Percentiles rank a stretch among this genome's conserved stretches.
These are phyloP conservation scores for Poeciliopsis turneri DNA, from an alignment of 2,797 vertebrate species.

Conservation along the genomic window DNA sequence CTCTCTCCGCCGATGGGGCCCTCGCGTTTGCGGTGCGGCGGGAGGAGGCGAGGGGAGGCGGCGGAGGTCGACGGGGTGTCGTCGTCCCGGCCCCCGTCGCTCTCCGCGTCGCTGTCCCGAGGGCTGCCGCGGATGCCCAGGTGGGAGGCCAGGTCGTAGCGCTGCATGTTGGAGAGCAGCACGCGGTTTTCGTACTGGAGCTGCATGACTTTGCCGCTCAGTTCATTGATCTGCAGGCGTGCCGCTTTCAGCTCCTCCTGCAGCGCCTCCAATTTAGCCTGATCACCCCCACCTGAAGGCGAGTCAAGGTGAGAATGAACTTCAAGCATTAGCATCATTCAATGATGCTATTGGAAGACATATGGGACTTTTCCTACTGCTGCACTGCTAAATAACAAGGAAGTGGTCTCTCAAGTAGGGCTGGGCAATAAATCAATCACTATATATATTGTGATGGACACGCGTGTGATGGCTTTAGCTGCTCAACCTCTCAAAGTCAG, in stretches of 20 bases:
- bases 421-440: too few relatives aligned
- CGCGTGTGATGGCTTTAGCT: too few relatives aligned
- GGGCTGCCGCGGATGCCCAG: slow-evolving; percentile 93
- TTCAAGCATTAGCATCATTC: slow-evolving; percentile 36
- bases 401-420: neutral
- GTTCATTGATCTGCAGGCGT: slow-evolving; percentile 95
- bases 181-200: slow-evolving; percentile 98
- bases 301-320: slow-evolving; percentile 36
- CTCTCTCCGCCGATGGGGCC: slow-evolving; percentile 98
- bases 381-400: neutral
- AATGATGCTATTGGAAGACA: slow-evolving; percentile 1
- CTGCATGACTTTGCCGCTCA: slow-evolving; percentile 99
- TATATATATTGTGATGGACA: too few relatives aligned
- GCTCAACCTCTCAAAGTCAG: too few relatives aligned
- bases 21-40: slow-evolving; percentile 95
- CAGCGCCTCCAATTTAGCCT: slow-evolving; percentile 88
- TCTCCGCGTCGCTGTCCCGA: slow-evolving; percentile 95
- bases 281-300: slow-evolving; percentile 78
- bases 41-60: slow-evolving; percentile 83
- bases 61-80: slow-evolving; percentile 82
- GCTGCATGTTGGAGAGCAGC: slow-evolving; percentile 98
- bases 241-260: slow-evolving; percentile 97
- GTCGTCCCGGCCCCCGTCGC: slow-evolving; percentile 92
- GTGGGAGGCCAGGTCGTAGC: slow-evolving; percentile 96
- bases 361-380: neutral